Evolutionary conservation across 2,113 vertebrate genomes (phyloP).

Genomic region (Pseudopipra pipra): DNA sequence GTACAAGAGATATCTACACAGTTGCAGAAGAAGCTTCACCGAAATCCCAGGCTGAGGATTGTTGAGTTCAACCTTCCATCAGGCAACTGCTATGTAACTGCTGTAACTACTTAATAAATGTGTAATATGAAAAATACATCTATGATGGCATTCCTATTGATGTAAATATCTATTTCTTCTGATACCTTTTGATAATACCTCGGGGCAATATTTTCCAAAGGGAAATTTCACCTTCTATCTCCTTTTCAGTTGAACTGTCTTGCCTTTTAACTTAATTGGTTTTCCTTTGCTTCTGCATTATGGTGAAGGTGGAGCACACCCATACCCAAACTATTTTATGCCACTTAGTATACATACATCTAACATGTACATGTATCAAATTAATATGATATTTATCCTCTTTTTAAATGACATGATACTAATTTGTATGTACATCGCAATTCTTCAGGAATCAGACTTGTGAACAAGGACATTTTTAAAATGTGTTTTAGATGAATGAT

Average conservation of each 20-base stretch:
- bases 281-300: not conserved
- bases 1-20: not conserved
- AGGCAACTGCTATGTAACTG: not conserved
- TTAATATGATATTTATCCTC: not conserved
- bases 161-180: not conserved
- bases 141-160: not conserved
- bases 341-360: not conserved
- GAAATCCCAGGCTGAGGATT: not conserved
- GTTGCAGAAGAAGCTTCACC: not conserved
- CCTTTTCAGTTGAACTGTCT: not conserved
- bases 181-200: not conserved
- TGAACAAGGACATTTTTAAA: not conserved
- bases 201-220: not conserved
- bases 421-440: not conserved
- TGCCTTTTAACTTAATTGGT: conserved; percentile 17
- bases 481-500: not conserved
- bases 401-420: not conserved
- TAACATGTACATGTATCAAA: not conserved
- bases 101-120: not conserved
- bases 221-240: not conserved
- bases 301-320: not conserved
- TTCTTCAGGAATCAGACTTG: not conserved
- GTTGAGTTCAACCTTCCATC: not conserved
- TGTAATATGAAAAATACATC: not conserved
- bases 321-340: not conserved